Percentiles rank a stretch among this genome's conserved stretches.
phyloP scores from a whole-genome alignment of 2,113 vertebrate species.

The Channa argus region DNA sequence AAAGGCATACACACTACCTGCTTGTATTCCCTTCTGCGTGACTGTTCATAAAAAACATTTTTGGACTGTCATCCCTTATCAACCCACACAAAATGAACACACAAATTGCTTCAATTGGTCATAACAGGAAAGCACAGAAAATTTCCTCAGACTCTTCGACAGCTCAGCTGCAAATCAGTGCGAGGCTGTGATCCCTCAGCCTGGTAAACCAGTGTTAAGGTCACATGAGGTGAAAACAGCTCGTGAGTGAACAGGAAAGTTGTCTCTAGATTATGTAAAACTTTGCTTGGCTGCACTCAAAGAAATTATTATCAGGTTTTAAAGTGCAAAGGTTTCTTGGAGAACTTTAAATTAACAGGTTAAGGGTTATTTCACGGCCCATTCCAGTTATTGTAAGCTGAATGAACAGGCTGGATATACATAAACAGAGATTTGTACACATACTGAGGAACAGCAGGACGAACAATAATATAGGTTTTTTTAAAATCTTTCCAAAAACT shows the following conservation, averaged over 20 bases:
- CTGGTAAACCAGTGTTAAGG: not conserved
- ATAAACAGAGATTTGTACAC: too few relatives aligned
- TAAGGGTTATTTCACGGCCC: conserved; percentile 1
- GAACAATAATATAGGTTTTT: too few relatives aligned
- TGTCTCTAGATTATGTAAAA: conserved; percentile 58
- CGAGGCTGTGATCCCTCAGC: conserved; percentile 16
- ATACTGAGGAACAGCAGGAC: too few relatives aligned
- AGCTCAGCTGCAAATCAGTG: conserved; percentile 5
- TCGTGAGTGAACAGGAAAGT: conserved; percentile 28
- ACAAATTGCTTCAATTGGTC: not conserved
- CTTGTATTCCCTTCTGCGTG: too few relatives aligned
- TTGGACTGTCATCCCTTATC: too few relatives aligned
- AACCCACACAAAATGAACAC: too few relatives aligned
- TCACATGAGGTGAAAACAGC: conserved; percentile 48
- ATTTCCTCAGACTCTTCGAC: not conserved
- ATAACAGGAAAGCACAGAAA: not conserved
- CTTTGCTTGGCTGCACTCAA: conserved; percentile 20
- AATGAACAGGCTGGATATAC: too few relatives aligned
- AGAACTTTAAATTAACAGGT: conserved; percentile 22
- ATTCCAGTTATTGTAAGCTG: too few relatives aligned
- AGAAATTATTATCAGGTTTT: conserved; percentile 31
- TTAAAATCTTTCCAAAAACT: too few relatives aligned
- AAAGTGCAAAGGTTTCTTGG: conserved; percentile 44
- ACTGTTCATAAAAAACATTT: too few relatives aligned
- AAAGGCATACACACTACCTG: too few relatives aligned